These are phyloP conservation scores for Mola mola DNA, from an alignment of 2,113 vertebrate species.

Conservation along the genomic window DNA sequence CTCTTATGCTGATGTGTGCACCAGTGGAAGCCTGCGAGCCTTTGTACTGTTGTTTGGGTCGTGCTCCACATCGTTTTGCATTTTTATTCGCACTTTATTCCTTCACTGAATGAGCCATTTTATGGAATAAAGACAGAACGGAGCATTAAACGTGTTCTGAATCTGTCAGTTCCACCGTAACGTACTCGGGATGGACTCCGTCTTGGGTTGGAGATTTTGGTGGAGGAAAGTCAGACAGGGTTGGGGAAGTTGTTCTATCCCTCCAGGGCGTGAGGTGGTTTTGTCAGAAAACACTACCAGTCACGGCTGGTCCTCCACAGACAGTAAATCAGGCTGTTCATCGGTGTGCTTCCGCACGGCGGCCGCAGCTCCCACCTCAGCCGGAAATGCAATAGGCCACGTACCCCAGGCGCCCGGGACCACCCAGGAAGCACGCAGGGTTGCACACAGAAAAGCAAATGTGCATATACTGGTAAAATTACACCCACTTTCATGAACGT, in stretches of 20 bases:
- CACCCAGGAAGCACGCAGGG: slow-evolving; percentile 71
- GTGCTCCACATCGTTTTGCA: too few species aligned
- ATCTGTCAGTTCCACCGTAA: slow-evolving; percentile 11
- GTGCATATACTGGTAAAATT: slow-evolving; percentile 33
- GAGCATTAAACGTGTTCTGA: not conserved
- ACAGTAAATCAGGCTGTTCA: slow-evolving; percentile 67
- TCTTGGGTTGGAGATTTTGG: slow-evolving; percentile 47
- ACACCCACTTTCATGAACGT: slow-evolving; percentile 8
- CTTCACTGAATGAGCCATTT: too few species aligned
- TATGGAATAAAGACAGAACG: too few species aligned
- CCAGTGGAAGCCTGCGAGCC: too few species aligned
- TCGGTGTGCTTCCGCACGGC: slow-evolving; percentile 57
- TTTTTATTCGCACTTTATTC: too few species aligned
- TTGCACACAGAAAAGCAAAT: slow-evolving; percentile 56
- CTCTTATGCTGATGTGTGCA: too few species aligned
- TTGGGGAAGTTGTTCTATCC: slow-evolving; percentile 56
- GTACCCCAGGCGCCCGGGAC: slow-evolving; percentile 51
- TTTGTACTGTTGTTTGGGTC: too few species aligned
- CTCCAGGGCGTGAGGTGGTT: slow-evolving; percentile 41
- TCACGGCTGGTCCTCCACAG: slow-evolving; percentile 64
- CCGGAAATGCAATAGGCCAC: slow-evolving; percentile 73
- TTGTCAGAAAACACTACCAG: slow-evolving; percentile 66
- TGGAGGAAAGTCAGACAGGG: slow-evolving; percentile 17
- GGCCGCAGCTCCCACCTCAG: slow-evolving; percentile 53
- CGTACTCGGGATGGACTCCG: slow-evolving; percentile 8